A percentile compares a stretch with the other conserved stretches of the same genome.
Conservation (phyloP, 2,797 vertebrate genomes). For the Phataginus tetradactyla region DNA sequence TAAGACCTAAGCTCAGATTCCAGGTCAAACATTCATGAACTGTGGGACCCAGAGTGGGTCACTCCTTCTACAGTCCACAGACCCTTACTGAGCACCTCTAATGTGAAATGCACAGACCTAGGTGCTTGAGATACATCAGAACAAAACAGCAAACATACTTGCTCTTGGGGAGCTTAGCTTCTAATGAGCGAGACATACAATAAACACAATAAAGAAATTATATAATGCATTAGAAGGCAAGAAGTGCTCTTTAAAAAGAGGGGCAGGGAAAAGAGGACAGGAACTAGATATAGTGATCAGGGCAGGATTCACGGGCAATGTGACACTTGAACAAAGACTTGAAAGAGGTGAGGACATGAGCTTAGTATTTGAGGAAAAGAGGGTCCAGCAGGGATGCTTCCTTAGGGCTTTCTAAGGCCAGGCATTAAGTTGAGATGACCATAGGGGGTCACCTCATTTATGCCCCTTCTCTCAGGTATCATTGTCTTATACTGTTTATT, state of each 20-base stretch:
- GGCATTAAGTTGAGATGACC: not conserved
- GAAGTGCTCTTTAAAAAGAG: not conserved
- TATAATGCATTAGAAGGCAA: not conserved
- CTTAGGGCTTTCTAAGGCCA: not conserved
- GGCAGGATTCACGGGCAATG: not conserved
- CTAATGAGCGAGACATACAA: not conserved
- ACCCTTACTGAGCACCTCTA: not conserved
- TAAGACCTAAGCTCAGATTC: not conserved
- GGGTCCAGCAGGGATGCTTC: not conserved
- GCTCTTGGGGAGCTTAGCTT: not conserved
- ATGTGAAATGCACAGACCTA: not conserved
- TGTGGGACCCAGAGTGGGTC: not conserved
- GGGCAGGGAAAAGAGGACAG: not conserved
- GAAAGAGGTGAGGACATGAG: not conserved
- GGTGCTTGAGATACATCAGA: not conserved
- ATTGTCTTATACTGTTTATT: not conserved
- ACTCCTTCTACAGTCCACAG: not conserved
- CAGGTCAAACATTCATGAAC: not conserved
- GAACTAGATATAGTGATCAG: not conserved
- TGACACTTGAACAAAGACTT: not conserved
- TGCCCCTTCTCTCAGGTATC: not conserved
- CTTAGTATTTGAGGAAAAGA: not conserved
- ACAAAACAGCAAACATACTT: not conserved
- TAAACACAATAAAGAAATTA: not conserved
- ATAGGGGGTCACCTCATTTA: not conserved